Percentiles rank a stretch among this genome's conserved stretches.
phyloP scores from a whole-genome alignment of 2,113 vertebrate genomes.

The Piaya cayana region DNA sequence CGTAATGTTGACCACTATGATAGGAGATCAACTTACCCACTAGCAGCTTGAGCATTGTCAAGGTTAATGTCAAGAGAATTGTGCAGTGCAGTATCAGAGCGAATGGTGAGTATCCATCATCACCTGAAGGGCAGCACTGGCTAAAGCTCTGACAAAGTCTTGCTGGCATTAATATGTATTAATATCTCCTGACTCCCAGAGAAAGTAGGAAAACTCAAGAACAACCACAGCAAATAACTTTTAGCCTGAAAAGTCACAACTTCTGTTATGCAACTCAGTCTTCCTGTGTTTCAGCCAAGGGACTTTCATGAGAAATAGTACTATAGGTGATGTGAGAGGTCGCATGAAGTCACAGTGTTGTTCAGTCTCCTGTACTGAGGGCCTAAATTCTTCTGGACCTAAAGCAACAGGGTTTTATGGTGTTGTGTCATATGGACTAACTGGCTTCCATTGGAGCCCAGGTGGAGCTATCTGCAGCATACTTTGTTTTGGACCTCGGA shows the following conservation, averaged over 20 bases:
- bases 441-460: neutral
- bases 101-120: neutral
- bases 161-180: neutral
- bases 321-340: fast-evolving
- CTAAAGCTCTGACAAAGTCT: neutral
- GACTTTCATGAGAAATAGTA: fast-evolving
- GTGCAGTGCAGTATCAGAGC: neutral
- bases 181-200: neutral
- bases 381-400: neutral
- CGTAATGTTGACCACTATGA: neutral
- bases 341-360: neutral
- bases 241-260: neutral
- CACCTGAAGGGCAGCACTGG: fast-evolving
- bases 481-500: neutral
- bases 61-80: neutral
- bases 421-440: neutral
- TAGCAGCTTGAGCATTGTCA: neutral
- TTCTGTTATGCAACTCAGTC: neutral
- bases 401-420: neutral
- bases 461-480: neutral
- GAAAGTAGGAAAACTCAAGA: neutral
- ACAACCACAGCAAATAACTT: neutral
- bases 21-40: neutral
- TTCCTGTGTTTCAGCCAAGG: neutral
- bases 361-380: neutral